A percentile compares a stretch with the other conserved stretches of the same genome.
Evolutionary conservation across 2,888 invertebrate genomes (phyloP).

Genomic region (Drosophila greeni): DNA sequence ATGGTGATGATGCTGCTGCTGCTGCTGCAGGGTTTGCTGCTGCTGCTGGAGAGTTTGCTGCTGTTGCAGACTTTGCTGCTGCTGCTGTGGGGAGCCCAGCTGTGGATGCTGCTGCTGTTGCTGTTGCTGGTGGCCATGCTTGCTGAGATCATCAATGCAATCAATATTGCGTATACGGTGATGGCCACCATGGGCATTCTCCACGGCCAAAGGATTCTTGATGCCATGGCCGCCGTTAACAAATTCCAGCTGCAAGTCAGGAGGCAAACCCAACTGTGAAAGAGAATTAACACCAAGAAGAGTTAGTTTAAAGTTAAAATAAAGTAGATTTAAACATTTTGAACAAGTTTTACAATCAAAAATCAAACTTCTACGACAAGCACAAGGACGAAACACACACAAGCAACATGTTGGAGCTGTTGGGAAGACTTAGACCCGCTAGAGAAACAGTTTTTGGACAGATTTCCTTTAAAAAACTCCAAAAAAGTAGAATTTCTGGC

Average conservation of each 20-base stretch:
- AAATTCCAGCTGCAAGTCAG: conserved; percentile 94
- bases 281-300: not conserved
- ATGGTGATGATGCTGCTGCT: conserved; percentile 25
- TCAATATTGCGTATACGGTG: conserved; percentile 80
- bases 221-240: conserved; percentile 98
- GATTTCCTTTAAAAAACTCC: not conserved
- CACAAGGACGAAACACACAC: conserved; percentile 13
- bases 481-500: not conserved
- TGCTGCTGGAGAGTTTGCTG: conserved; percentile 10
- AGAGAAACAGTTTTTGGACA: not conserved
- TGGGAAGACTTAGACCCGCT: no score
- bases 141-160: conserved; percentile 75
- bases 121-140: conserved; percentile 61
- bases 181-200: conserved; percentile 80
- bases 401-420: conserved; percentile 1
- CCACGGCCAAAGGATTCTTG: conserved; percentile 94
- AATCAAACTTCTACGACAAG: conserved; percentile 1
- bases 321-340: not conserved
- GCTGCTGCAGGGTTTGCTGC: conserved; percentile 32
- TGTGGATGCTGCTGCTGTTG: conserved; percentile 43
- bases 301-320: not conserved
- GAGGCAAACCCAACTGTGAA: conserved; percentile 89
- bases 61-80: conserved; percentile 29
- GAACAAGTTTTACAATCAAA: not conserved
- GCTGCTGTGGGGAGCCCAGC: conserved; percentile 41